Evolutionary conservation across 2,888 invertebrate species (phyloP).

Genomic region (Merodon equestris): DNA sequence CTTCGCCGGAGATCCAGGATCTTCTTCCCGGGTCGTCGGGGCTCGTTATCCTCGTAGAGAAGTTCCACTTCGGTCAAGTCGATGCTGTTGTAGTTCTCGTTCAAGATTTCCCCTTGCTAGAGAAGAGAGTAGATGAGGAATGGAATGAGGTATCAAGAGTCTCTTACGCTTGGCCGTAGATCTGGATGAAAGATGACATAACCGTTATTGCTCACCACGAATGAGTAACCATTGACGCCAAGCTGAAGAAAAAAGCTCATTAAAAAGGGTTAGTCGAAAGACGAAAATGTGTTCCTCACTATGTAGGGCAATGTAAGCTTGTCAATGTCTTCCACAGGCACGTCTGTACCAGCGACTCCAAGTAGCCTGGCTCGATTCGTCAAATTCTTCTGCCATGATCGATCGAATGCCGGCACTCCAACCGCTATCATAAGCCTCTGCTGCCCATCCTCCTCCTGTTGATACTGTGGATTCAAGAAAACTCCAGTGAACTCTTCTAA

Average conservation of each 20-base stretch:
- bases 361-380: slow-evolving; percentile 84
- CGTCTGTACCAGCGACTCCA: slow-evolving; percentile 94
- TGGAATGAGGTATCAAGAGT: neutral
- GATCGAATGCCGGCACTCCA: slow-evolving; percentile 94
- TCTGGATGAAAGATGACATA: slow-evolving; percentile 97
- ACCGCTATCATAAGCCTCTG: slow-evolving; percentile 91
- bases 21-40: slow-evolving; percentile 83
- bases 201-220: slow-evolving; percentile 98
- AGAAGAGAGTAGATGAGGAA: neutral
- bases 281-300: too few species aligned
- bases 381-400: slow-evolving; percentile 80
- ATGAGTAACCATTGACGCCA: slow-evolving; percentile 97
- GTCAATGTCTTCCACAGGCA: slow-evolving; percentile 92
- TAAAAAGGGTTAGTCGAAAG: neutral
- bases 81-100: slow-evolving; percentile 97
- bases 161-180: slow-evolving; percentile 90
- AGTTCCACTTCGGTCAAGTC: slow-evolving; percentile 97
- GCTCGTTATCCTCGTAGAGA: slow-evolving; percentile 83
- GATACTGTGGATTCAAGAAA: slow-evolving; percentile 70
- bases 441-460: slow-evolving; percentile 70
- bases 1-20: slow-evolving; percentile 82
- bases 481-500: neutral
- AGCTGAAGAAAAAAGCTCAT: too few species aligned
- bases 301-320: slow-evolving; percentile 94
- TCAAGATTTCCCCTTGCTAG: slow-evolving; percentile 80